Conservation (phyloP, 2,888 invertebrate genomes). For the Pyrgus malvae region DNA sequence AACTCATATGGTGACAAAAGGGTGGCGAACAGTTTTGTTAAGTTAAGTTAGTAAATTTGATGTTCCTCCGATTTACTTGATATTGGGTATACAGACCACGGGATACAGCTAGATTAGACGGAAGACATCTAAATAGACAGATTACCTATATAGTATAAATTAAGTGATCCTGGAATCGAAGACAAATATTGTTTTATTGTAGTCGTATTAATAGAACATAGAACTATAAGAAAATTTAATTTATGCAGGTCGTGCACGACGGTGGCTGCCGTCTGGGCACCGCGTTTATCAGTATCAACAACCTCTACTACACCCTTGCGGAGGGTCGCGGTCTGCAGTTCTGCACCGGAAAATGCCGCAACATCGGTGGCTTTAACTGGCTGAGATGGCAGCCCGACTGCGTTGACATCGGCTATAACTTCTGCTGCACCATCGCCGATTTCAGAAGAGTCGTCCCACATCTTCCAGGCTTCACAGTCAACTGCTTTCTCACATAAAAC, state of each 20-base stretch:
- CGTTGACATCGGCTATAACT: conserved; percentile 80
- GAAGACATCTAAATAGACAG: no score
- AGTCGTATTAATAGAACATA: no score
- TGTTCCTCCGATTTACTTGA: no score
- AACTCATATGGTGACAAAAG: no score
- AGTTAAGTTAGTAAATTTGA: no score
- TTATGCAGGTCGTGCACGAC: conserved; percentile 78
- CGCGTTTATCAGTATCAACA: conserved; percentile 84
- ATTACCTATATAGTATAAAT: no score
- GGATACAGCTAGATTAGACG: no score
- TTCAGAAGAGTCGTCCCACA: conserved; percentile 76
- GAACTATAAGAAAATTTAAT: no score
- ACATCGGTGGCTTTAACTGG: conserved; percentile 83
- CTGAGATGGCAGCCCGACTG: conserved; percentile 78
- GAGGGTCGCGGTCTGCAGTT: conserved; percentile 68
- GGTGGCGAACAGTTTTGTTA: no score
- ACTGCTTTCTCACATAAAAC: conserved; percentile 45
- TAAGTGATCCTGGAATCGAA: no score
- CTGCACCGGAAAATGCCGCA: conserved; percentile 76
- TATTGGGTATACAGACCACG: no score
- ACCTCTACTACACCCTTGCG: conserved; percentile 75
- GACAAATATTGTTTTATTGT: no score
- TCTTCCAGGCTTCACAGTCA: conserved; percentile 59
- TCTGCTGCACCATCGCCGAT: conserved; percentile 83
- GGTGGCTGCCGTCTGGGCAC: conserved; percentile 70